Base-by-base conservation (phyloP, 1,140 invertebrate genomes). In the Tachypleus tridentatus region DNA sequence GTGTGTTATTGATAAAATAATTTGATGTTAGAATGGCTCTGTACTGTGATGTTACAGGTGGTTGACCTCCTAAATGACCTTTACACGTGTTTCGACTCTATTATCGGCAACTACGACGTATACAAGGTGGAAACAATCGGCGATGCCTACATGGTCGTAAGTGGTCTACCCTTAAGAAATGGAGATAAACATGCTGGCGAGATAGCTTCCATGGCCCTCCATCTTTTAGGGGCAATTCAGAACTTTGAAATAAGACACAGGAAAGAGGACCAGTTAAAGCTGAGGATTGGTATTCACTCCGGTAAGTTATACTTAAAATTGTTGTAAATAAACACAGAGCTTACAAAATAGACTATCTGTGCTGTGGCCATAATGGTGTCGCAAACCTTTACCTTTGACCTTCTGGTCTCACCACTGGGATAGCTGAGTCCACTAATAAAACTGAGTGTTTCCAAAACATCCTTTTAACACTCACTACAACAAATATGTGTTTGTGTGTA, bases 141-240 rank as follows among this genome's bases (percentile, higher is more conserved):
- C 3, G 82, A 83, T 71, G 82, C 81, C 3, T 86, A 86, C 72
- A 86, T 86, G 85, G 84, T 86, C 7, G 87, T 86, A 0, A 83
- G 82, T 47, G 86, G 86, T 4, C 75, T 88, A 3, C 86, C 86
- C 0, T 79, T 70, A 5, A 74, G 83, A 49, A 84, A 84, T 67
- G 82, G 80, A 6, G 73, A 77, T 50, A 74, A 75, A 48, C 91
- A 93, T 76, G 88, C 88, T 0, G 85, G 86, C 0, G 87, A 93
- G 77, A 86, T 93, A 52, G 88, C 87, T 0, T 88, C 85, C 5
- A 83, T 92, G 80, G 87, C 89, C 1, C 76, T 93, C 3, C 84
- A 87, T 75, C 76, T 92, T 10, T 75, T 91, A 9, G 80, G 82
- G 47, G 82, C 82, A 11, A 86, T 90, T n/a, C 82, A 84, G 63